phyloP scores from a whole-genome alignment of 2,113 vertebrate genomes.

The Vulpes ferrilata region DNA sequence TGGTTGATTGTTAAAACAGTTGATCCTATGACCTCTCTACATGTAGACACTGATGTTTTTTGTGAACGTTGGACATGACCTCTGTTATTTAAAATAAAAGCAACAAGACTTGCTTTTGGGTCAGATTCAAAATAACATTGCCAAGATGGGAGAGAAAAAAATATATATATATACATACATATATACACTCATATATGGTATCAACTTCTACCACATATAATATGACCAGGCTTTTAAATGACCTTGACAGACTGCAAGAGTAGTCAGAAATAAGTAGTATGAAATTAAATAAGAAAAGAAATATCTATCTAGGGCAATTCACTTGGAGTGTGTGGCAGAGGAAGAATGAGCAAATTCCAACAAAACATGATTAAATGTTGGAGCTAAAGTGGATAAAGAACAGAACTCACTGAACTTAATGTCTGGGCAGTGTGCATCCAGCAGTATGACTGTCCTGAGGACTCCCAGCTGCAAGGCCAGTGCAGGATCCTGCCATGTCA shows the following conservation, averaged over 20 bases:
- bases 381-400: not conserved
- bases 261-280: not conserved
- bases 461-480: fast-evolving
- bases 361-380: not conserved
- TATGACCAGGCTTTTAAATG: not conserved
- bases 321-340: not conserved
- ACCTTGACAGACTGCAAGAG: not conserved
- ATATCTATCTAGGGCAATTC: not conserved
- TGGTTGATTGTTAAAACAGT: conserved; percentile 22
- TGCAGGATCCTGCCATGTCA: not conserved
- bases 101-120: not conserved
- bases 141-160: not conserved
- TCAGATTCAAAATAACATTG: not conserved
- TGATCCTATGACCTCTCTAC: not conserved
- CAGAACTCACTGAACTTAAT: not conserved
- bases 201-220: not conserved
- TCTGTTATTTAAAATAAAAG: conserved; percentile 49
- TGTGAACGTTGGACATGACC: not conserved
- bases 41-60: not conserved
- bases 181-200: not conserved
- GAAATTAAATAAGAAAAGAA: not conserved
- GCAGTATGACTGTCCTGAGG: not conserved
- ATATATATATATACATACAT: not conserved
- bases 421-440: fast-evolving
- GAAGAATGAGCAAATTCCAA: not conserved